Evolutionary conservation across 1,140 invertebrate species (phyloP), one percentile per base, ranked within the genome.

Genomic region (Prorops nasuta): DNA sequence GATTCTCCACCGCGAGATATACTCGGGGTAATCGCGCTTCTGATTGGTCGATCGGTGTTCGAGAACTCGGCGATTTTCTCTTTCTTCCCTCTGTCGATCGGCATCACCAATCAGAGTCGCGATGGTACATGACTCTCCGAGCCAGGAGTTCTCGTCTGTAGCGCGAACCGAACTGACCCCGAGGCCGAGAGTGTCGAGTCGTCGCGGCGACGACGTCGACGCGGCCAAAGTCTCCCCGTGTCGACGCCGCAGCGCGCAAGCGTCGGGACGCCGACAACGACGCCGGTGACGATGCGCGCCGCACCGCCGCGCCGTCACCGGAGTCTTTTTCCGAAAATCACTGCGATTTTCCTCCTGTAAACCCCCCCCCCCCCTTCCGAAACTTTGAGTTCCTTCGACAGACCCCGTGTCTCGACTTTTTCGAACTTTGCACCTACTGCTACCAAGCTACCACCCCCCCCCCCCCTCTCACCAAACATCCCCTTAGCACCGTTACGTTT

Each of bases 121-220:
- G 17, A 44, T 44, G 31, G 20, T 44, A 32, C 31, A 10, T 4
- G 34, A n/a, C n/a, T n/a, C n/a, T n/a, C n/a, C n/a, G n/a, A n/a
- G n/a, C 49, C 45, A 20, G 20, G 15, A n/a, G 21, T 12, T 35
- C 41, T 44, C 56, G 56, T 21, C 50, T 46, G 40, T 49, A 49
- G 57, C 58, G 58, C 58, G 58, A 44, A 60, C 44, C 15, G 47
- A 47, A 60, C 58, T 60, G 56, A 58, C 45, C 48, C 54, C 48
- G 50, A 51, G 41, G 49, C 49, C 42, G 39, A 22, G 52, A 46
- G 20, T 37, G 45, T 41, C 49, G 44, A 28, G 24, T 10, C 4
- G 4, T 4, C 24, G 24, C 10, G 24, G 24, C 41, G 28, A 28
- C 14, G 34, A 17, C 20, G 22, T 32, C 40, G 40, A 4, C 24